phyloP scores from a whole-genome alignment of 2,888 invertebrate species.

The Drosophila koepferae region DNA sequence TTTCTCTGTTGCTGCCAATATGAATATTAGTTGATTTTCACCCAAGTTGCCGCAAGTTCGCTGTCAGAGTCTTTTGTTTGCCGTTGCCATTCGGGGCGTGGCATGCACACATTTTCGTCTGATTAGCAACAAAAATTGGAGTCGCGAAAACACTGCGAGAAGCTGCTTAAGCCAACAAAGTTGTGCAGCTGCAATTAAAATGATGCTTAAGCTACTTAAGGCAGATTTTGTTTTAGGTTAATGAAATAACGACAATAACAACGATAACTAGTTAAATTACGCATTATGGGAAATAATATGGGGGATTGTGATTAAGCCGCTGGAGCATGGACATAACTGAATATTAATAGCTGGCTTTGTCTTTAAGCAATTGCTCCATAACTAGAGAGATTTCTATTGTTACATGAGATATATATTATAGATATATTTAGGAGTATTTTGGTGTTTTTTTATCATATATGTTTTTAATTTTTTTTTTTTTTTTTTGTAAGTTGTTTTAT shows the following conservation, averaged over 20 bases:
- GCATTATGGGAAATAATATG: slow-evolving; percentile 33
- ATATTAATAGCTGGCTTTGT: not conserved
- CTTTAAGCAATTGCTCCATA: not conserved
- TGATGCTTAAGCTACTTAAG: slow-evolving; percentile 15
- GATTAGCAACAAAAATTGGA: slow-evolving; percentile 47
- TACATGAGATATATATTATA: too few species aligned
- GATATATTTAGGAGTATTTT: too few species aligned
- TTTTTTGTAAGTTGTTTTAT: too few species aligned
- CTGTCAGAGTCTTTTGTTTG: slow-evolving; percentile 46
- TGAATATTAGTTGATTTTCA: slow-evolving; percentile 61
- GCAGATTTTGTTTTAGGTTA: slow-evolving; percentile 29
- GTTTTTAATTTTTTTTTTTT: too few species aligned
- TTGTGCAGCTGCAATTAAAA: slow-evolving; percentile 37
- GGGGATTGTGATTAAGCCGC: slow-evolving; percentile 1
- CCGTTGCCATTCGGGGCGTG: slow-evolving; percentile 18
- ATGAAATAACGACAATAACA: slow-evolving; percentile 15
- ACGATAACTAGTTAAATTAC: slow-evolving; percentile 14
- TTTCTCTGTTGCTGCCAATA: slow-evolving; percentile 56
- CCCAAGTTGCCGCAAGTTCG: slow-evolving; percentile 45
- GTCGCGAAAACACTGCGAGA: slow-evolving; percentile 16
- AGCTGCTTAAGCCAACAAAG: slow-evolving; percentile 38
- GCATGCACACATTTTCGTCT: slow-evolving; percentile 38
- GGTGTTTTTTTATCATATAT: too few species aligned
- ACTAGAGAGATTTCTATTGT: too few species aligned
- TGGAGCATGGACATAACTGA: not conserved